Percentiles rank a stretch among this genome's conserved stretches.
These are phyloP conservation scores for Anguilla rostrata DNA, from an alignment of 2,113 vertebrate genomes.

Conservation along the genomic window DNA sequence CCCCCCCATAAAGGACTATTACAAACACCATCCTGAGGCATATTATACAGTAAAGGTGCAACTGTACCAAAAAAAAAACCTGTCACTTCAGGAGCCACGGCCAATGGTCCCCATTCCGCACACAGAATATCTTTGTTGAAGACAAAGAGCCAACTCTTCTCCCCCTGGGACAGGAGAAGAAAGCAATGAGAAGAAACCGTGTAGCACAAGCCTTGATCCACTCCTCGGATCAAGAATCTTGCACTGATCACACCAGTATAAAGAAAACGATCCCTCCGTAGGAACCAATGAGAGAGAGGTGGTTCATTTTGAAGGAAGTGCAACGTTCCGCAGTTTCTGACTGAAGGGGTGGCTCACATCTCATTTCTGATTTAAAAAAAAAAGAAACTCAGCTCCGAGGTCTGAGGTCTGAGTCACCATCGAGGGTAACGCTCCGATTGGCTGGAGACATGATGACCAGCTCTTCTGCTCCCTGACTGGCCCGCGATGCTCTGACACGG, in stretches of 20 bases:
- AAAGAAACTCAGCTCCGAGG: no score
- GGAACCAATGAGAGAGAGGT: background rate
- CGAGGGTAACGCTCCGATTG: background rate
- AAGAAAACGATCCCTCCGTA: background rate
- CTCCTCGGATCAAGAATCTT: background rate
- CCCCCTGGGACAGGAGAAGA: background rate
- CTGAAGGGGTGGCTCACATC: no score
- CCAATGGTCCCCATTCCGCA: background rate
- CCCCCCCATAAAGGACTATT: no score
- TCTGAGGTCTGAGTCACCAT: no score
- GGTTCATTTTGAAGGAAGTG: background rate
- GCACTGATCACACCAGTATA: background rate
- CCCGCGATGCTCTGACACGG: background rate
- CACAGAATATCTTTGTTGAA: constrained; percentile 2
- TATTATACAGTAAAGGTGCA: no score
- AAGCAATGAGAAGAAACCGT: background rate
- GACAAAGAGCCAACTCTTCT: background rate
- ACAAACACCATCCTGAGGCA: no score
- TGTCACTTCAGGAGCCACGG: background rate
- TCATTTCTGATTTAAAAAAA: no score
- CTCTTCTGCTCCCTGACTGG: background rate
- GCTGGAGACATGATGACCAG: background rate
- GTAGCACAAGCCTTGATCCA: no score
- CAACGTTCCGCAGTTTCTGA: background rate
- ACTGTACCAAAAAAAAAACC: background rate